A percentile compares a stretch with the other conserved stretches of the same genome.
phyloP scores from a whole-genome alignment of 2,797 vertebrate genomes.

The Mormyrus hasselquistii region DNA sequence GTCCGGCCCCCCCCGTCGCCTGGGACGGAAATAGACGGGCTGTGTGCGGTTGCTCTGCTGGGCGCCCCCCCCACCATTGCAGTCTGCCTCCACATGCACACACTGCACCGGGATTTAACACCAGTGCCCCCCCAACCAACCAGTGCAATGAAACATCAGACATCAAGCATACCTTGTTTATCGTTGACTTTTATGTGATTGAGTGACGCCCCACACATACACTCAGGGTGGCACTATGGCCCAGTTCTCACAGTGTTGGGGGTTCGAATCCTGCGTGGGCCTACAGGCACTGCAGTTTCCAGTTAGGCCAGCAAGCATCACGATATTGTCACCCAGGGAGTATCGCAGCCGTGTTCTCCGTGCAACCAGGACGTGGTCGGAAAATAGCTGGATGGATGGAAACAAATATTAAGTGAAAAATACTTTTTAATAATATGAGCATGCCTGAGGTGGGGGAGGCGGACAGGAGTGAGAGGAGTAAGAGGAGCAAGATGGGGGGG shows the following conservation, averaged over 20 bases:
- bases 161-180: neutral
- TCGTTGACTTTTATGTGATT: neutral
- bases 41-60: conserved; percentile 51
- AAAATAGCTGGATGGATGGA: neutral
- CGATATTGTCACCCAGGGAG: neutral
- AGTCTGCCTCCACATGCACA: conserved; percentile 39
- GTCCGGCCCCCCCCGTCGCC: conserved; percentile 60
- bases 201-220: neutral
- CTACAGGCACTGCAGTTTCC: neutral
- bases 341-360: neutral
- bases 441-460: no score
- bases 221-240: neutral
- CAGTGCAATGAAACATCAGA: neutral
- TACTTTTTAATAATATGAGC: neutral
- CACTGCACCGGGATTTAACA: conserved; percentile 29
- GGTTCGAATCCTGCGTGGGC: neutral
- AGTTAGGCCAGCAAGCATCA: neutral
- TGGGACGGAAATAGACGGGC: conserved; percentile 70
- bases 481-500: no score
- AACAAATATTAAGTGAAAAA: neutral
- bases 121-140: neutral
- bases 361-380: neutral
- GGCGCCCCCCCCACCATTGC: conserved; percentile 51
- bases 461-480: no score
- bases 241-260: neutral